Evolutionary conservation across 2,888 invertebrate species (phyloP).

Genomic region (Pachydiplax longipennis): DNA sequence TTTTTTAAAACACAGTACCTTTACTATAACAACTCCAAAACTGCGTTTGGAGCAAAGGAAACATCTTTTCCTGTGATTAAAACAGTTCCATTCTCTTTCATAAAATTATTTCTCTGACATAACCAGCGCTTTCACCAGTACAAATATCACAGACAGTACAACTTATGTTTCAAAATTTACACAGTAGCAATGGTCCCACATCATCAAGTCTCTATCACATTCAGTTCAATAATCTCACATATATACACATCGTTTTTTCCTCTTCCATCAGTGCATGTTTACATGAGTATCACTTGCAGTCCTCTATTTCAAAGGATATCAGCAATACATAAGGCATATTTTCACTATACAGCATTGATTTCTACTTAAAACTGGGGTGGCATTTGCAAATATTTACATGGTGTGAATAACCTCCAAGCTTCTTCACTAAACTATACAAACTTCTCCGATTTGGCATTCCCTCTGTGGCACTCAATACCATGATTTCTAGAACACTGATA

Average conservation of each 20-base stretch:
- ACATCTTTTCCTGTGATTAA: constrained; percentile 6
- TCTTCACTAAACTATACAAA: background rate
- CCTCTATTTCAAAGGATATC: background rate
- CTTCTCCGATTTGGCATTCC: background rate
- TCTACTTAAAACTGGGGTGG: background rate
- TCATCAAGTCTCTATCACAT: background rate
- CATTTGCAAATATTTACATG: background rate
- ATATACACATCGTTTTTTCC: background rate
- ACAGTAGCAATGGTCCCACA: constrained; percentile 20
- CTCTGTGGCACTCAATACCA: background rate
- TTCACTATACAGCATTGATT: background rate
- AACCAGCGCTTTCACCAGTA: background rate
- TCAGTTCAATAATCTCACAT: background rate
- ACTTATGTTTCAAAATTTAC: constrained; percentile 2
- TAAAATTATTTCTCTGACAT: constrained; percentile 37
- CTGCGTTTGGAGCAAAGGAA: background rate
- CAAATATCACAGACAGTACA: constrained; percentile 41
- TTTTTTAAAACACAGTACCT: background rate
- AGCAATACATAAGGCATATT: background rate
- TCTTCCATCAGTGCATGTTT: background rate
- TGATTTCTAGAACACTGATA: background rate
- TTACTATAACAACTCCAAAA: constrained; percentile 23
- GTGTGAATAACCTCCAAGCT: background rate
- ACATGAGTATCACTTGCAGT: background rate
- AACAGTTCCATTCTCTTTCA: background rate